These are phyloP conservation scores for Chrysemys picta DNA, from an alignment of 2,113 vertebrate genomes.

Conservation along the genomic window DNA sequence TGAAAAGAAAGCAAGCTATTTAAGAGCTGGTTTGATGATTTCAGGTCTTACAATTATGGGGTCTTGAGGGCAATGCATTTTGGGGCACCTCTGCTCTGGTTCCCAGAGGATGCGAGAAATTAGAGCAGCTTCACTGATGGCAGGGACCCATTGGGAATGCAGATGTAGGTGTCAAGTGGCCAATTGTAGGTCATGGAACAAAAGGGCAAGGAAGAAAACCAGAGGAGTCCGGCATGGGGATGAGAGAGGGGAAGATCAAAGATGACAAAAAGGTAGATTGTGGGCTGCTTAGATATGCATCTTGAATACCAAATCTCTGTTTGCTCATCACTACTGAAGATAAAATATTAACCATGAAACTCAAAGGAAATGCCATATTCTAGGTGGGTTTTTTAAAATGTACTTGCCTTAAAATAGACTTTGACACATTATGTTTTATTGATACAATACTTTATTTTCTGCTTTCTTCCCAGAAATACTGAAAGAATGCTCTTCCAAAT, in stretches of 20 bases:
- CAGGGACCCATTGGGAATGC: background rate
- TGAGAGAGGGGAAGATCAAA: background rate
- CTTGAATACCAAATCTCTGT: background rate
- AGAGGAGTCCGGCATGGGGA: background rate
- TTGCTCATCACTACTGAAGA: background rate
- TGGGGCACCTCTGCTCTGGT: background rate
- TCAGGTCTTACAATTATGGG: rapidly evolving
- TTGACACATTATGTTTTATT: background rate
- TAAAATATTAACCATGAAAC: background rate
- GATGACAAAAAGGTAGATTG: background rate
- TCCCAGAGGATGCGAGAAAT: background rate
- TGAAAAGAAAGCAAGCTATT: background rate
- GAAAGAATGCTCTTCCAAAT: background rate
- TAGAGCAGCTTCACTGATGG: background rate
- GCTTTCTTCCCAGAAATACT: background rate
- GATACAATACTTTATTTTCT: background rate
- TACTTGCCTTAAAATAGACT: background rate
- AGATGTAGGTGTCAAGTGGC: background rate
- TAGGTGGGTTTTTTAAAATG: background rate
- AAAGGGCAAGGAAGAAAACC: background rate
- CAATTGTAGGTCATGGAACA: background rate
- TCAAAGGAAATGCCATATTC: background rate
- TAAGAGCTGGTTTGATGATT: background rate
- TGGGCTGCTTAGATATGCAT: background rate
- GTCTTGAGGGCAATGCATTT: background rate